Percentiles rank a stretch among this genome's conserved stretches.
phyloP scores from a whole-genome alignment of 2,888 invertebrate genomes.

The Mechanitis mazaeus region DNA sequence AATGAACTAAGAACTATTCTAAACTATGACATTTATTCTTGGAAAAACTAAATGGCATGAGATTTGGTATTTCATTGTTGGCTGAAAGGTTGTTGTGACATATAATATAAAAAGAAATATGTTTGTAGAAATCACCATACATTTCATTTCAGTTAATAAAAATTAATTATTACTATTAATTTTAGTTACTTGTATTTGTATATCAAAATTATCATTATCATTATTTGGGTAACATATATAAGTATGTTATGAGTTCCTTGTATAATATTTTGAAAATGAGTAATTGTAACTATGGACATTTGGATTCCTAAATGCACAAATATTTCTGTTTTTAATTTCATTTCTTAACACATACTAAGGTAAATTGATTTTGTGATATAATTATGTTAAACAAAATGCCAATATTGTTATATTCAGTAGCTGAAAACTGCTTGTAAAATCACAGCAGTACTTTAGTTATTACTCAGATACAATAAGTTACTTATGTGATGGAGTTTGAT shows the following conservation, averaged over 20 bases:
- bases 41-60: no score
- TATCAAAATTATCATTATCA: not conserved
- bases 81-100: no score
- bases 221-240: slow-evolving; percentile 8
- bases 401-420: slow-evolving; percentile 30
- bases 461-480: slow-evolving; percentile 42
- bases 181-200: no score
- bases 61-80: no score
- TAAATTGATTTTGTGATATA: slow-evolving; percentile 42
- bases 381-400: slow-evolving; percentile 34
- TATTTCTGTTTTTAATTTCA: slow-evolving; percentile 18
- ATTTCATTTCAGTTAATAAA: no score
- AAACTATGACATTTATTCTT: no score
- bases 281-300: slow-evolving; percentile 8
- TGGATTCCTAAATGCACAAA: slow-evolving; percentile 33
- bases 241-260: slow-evolving; percentile 13
- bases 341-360: slow-evolving; percentile 28
- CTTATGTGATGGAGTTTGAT: slow-evolving; percentile 48
- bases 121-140: no score
- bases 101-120: no score
- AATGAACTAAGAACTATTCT: not conserved
- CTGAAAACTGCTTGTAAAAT: slow-evolving; percentile 13
- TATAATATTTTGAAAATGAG: slow-evolving; percentile 20
- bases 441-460: slow-evolving; percentile 14
- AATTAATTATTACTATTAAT: no score